Evolutionary conservation across 2,113 vertebrate species (phyloP).

Genomic region (Heterochromis multidens): DNA sequence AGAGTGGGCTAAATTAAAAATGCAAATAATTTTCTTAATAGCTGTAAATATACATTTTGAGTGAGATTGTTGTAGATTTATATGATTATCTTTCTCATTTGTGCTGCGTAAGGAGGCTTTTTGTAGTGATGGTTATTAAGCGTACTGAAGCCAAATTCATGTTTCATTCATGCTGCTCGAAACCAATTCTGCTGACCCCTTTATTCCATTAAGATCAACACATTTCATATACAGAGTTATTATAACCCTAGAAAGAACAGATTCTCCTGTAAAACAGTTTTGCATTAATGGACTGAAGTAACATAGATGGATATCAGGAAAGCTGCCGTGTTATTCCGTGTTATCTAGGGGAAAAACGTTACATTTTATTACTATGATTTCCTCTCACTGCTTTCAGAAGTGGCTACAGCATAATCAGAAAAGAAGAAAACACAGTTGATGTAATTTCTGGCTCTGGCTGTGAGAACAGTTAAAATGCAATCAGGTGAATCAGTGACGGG

Average conservation of each 20-base stretch:
- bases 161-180: neutral
- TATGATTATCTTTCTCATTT: neutral
- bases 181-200: neutral
- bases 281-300: neutral
- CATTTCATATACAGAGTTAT: neutral
- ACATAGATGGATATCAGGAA: neutral
- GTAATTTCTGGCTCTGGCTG: neutral
- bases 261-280: neutral
- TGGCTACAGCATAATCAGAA: neutral
- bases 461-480: slow-evolving; percentile 32
- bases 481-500: slow-evolving; percentile 29
- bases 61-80: neutral
- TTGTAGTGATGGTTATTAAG: neutral
- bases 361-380: neutral
- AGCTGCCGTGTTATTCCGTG: neutral
- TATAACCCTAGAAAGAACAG: neutral
- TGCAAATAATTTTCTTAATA: no score
- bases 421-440: neutral
- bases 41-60: no score
- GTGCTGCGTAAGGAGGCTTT: no score
- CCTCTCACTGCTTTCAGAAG: neutral
- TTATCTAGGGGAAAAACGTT: neutral
- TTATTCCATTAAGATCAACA: neutral
- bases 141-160: neutral
- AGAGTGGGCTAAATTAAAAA: no score